Evolutionary conservation across 1,140 invertebrate species (phyloP).

Genomic region (Heliconius eleuchia): DNA sequence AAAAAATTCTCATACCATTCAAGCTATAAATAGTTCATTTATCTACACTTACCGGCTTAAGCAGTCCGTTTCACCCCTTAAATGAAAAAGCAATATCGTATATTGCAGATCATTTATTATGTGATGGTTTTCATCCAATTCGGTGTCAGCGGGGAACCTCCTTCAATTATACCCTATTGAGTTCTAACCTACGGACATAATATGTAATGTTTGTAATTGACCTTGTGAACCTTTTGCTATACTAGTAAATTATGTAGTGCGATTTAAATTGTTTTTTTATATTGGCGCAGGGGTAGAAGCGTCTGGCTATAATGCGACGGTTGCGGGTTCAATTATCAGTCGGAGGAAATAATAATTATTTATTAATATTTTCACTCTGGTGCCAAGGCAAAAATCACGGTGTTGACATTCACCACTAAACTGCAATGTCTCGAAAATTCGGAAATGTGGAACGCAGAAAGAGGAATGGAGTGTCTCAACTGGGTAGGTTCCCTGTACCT

Average conservation of each 20-base stretch:
- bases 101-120: constrained; percentile 19
- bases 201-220: constrained; percentile 12
- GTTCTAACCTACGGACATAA: background rate
- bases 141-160: constrained; percentile 27
- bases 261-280: too few relatives aligned
- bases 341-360: too few relatives aligned
- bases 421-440: too few relatives aligned
- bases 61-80: background rate
- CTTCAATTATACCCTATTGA: constrained; percentile 35
- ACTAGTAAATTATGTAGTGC: background rate
- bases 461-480: too few relatives aligned
- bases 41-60: background rate
- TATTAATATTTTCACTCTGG: too few relatives aligned
- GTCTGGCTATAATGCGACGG: too few relatives aligned
- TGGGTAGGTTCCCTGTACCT: too few relatives aligned
- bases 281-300: too few relatives aligned
- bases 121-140: constrained; percentile 34
- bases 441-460: too few relatives aligned
- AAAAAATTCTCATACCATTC: background rate
- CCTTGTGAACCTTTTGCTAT: background rate
- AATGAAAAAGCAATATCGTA: constrained; percentile 27
- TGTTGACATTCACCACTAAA: too few relatives aligned
- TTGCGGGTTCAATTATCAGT: background rate
- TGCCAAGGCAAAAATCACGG: too few relatives aligned
- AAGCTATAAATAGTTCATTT: background rate